A percentile compares a stretch with the other conserved stretches of the same genome.
These are phyloP conservation scores for Agrypnia vestita DNA, from an alignment of 1,140 invertebrate species.

Conservation along the genomic window DNA sequence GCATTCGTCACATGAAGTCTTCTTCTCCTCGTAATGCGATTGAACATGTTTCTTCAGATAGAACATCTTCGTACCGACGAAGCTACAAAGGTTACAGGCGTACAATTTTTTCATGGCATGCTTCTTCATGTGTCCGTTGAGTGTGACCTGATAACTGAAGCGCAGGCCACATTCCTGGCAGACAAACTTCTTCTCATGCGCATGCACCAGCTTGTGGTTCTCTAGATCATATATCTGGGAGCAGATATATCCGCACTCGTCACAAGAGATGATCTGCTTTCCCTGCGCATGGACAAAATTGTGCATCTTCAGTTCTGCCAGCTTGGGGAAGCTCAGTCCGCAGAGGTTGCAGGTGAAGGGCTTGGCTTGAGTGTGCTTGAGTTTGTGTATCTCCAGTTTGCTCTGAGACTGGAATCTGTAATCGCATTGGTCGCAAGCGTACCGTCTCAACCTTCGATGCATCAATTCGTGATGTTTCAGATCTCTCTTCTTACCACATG, in stretches of 20 bases:
- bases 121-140: conserved; percentile 45
- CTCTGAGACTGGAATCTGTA: conserved; percentile 35
- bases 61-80: conserved; percentile 40
- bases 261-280: conserved; percentile 38
- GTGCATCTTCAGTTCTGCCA: conserved; percentile 63
- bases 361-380: conserved; percentile 50
- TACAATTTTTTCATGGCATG: conserved; percentile 37
- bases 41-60: conserved; percentile 63
- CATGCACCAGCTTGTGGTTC: conserved; percentile 71
- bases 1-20: conserved; percentile 63
- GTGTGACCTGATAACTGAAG: conserved; percentile 38
- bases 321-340: conserved; percentile 68
- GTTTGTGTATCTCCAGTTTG: conserved; percentile 37
- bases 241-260: conserved; percentile 44
- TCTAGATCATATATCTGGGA: conserved; percentile 63
- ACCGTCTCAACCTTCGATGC: conserved; percentile 14
- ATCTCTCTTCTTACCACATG: conserved; percentile 35
- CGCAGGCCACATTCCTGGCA: conserved; percentile 31
- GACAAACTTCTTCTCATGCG: conserved; percentile 69
- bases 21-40: conserved; percentile 62
- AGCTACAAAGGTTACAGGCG: conserved; percentile 25
- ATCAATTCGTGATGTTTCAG: conserved; percentile 41
- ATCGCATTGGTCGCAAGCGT: conserved; percentile 46
- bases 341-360: conserved; percentile 59
- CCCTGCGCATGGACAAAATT: conserved; percentile 34